Evolutionary conservation across 1,140 invertebrate species (phyloP).

Genomic region (Cotesia vestalis): DNA sequence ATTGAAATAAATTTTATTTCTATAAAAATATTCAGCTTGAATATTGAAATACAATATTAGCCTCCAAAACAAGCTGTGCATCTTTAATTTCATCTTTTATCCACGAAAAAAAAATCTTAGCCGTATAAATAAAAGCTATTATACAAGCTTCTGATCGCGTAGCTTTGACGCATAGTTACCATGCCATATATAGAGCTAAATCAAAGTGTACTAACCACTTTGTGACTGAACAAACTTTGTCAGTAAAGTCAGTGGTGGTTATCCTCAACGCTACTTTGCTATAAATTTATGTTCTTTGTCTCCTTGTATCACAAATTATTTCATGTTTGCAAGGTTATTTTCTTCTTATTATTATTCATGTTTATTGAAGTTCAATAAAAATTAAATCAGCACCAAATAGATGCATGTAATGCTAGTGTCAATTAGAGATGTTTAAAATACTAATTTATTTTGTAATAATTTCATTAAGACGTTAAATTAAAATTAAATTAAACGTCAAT

Average conservation of each 20-base stretch:
- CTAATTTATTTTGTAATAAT: too few species aligned
- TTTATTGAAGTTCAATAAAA: background rate
- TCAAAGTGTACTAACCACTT: background rate
- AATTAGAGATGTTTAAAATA: too few species aligned
- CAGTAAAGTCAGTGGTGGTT: background rate
- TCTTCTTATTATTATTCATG: background rate
- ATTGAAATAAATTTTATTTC: too few species aligned
- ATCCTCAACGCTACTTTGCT: constrained; percentile 3
- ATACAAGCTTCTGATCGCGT: constrained; percentile 1
- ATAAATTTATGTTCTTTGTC: constrained; percentile 1
- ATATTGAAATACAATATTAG: too few species aligned
- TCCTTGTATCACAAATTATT: background rate
- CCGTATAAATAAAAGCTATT: background rate
- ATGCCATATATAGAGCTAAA: background rate
- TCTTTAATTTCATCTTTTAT: too few species aligned
- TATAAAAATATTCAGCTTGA: too few species aligned
- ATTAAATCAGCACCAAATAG: background rate
- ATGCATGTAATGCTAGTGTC: background rate
- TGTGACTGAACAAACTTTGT: constrained; percentile 7
- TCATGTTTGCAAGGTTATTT: background rate
- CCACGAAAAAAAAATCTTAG: too few species aligned
- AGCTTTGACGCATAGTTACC: constrained; percentile 5
- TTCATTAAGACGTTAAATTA: too few species aligned
- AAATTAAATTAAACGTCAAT: too few species aligned
- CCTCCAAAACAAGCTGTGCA: too few species aligned